A percentile compares a stretch with the other conserved stretches of the same genome.
Evolutionary conservation across 1,140 invertebrate genomes (phyloP).

Genomic region (Hyles euphorbiae): DNA sequence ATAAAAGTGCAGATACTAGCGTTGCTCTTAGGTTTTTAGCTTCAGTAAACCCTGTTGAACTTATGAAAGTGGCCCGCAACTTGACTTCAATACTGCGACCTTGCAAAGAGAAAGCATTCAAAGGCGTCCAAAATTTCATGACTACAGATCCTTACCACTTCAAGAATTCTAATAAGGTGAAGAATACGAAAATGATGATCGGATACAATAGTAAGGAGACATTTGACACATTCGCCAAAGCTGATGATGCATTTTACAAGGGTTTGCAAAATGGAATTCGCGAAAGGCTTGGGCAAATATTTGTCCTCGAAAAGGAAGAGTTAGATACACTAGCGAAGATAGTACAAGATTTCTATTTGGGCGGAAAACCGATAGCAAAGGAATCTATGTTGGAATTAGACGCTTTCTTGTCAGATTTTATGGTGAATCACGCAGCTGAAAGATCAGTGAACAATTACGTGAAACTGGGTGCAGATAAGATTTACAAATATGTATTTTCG

Average conservation of each 20-base stretch:
- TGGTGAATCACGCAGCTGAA: slow-evolving; percentile 20
- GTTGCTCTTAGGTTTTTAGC: slow-evolving; percentile 20
- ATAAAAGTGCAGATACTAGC: slow-evolving; percentile 5
- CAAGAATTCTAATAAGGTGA: slow-evolving; percentile 11
- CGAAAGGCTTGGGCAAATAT: slow-evolving; percentile 17
- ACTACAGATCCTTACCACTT: slow-evolving; percentile 17
- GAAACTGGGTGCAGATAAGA: slow-evolving; percentile 9
- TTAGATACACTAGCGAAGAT: slow-evolving; percentile 10
- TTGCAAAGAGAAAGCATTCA: slow-evolving; percentile 23
- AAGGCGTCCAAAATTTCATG: slow-evolving; percentile 16
- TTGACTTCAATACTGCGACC: slow-evolving; percentile 12
- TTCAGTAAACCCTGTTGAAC: slow-evolving; percentile 14
- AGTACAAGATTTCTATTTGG: slow-evolving; percentile 24
- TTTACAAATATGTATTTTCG: slow-evolving; percentile 33
- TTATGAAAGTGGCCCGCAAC: slow-evolving; percentile 17
- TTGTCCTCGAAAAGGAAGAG: slow-evolving; percentile 13
- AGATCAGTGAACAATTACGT: slow-evolving; percentile 18
- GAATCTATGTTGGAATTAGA: slow-evolving; percentile 18
- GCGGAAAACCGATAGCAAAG: slow-evolving; percentile 12
- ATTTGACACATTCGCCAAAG: slow-evolving; percentile 12
- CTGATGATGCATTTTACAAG: slow-evolving; percentile 10
- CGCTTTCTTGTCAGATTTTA: slow-evolving; percentile 26
- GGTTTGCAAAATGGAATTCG: slow-evolving; percentile 12
- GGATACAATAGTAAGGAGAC: slow-evolving; percentile 31
- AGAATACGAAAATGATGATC: slow-evolving; percentile 18